Evolutionary conservation across 2,797 vertebrate species (phyloP), one percentile per base, ranked within the genome.

Genomic region (Onychomys torridus): DNA sequence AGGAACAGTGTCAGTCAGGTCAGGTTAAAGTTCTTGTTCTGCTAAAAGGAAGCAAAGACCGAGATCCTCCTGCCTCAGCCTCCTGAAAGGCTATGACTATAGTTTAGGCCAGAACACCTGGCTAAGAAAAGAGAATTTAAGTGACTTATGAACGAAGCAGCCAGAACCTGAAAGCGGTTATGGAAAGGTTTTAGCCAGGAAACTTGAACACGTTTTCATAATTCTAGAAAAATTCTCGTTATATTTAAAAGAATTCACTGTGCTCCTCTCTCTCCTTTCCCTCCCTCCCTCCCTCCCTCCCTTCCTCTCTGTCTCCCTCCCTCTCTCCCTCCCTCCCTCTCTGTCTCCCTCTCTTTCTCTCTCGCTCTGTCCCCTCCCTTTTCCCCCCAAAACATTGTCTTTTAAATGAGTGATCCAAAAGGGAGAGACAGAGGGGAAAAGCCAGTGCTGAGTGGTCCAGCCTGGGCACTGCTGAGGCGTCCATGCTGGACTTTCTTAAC

Each of bases 131-230:
- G 46, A 40, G 78, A 63, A 83, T 79, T 87, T 57, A 76, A 25
- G 55, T 88, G 14, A 13, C 37, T 75, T 27, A 2, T 25, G 79
- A 94, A 40, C 40, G 94, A 55, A 19, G 40, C 55, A 82, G 29
- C 71, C 6, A 11, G 40, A 55, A 79, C 73, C 82, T 46, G 79
- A 81, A 49, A 10, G 23, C 32, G 79, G 46, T n/a, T 34, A 34
- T 43, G 57, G n/a, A 32, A 32, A 57, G 32, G 43, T n/a, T 84
- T 93, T 75, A 87, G 69, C 40, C 25, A 69, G 14, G 27, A 82
- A 12, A 85, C 89, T 67, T 82, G 94, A 52, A 82, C 76, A 88
- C 40, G 52, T 90, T 40, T 83, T 85, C 32, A 32, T 69, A 95
- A 59, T 82, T 89, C 81, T 61, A 17, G 55, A 57, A 78, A 90